Conservation (phyloP, 2,797 vertebrate genomes). For the Setipinna tenuifilis region DNA sequence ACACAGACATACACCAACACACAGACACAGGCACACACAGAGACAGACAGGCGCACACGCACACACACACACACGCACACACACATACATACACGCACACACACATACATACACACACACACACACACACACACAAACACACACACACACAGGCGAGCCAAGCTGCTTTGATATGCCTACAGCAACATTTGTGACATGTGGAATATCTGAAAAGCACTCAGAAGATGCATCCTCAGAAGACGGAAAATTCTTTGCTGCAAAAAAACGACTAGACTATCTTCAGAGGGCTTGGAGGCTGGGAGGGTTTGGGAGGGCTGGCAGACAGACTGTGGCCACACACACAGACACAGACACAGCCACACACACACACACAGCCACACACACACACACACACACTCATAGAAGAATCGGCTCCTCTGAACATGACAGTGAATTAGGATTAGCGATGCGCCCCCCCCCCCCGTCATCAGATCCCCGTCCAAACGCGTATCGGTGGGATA, state of each 20-base stretch:
- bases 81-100: background rate
- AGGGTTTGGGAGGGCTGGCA: background rate
- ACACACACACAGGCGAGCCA: too few species aligned
- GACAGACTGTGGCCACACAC: background rate
- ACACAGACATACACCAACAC: too few species aligned
- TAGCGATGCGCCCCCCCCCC: background rate
- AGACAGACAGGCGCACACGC: background rate
- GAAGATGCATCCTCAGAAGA: background rate
- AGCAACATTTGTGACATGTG: slow-evolving; percentile 6
- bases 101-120: background rate
- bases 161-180: background rate
- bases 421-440: slow-evolving; percentile 26
- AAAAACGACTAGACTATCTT: background rate
- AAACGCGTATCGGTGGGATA: background rate
- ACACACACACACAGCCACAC: too few species aligned
- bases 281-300: background rate
- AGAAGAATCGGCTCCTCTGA: background rate
- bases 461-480: background rate
- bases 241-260: background rate
- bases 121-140: too few species aligned
- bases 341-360: too few species aligned
- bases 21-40: background rate
- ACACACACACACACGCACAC: background rate
- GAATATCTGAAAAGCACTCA: background rate
- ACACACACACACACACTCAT: too few species aligned